A percentile compares a stretch with the other conserved stretches of the same genome.
Evolutionary conservation across 2,797 vertebrate genomes (phyloP).

Genomic region (Parauchenoglanis ngamensis): DNA sequence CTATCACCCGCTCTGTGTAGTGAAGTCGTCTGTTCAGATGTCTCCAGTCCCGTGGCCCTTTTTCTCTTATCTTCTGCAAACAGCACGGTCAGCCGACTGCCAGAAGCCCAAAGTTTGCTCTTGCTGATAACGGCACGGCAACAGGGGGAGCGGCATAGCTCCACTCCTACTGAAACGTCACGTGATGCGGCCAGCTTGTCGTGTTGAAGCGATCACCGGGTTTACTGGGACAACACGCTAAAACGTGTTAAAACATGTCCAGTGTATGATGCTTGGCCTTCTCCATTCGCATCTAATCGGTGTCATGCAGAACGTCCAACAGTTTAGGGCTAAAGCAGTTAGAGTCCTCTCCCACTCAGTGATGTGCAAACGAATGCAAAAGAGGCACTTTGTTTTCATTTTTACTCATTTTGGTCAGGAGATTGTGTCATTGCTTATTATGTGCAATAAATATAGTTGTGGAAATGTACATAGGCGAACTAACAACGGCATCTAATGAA

Average conservation of each 20-base stretch:
- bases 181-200: not conserved
- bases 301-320: not conserved
- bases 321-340: not conserved
- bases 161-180: constrained; percentile 21
- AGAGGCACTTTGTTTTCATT: no score
- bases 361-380: no score
- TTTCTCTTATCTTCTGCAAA: constrained; percentile 60
- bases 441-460: no score
- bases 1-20: constrained; percentile 33
- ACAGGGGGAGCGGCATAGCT: constrained; percentile 46
- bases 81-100: constrained; percentile 69
- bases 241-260: not conserved
- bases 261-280: not conserved
- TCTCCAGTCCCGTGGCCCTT: constrained; percentile 48
- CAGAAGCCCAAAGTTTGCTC: constrained; percentile 79
- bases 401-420: no score
- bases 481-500: no score
- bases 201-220: not conserved
- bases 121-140: constrained; percentile 63
- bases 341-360: not conserved
- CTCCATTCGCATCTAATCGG: not conserved
- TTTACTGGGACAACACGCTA: not conserved
- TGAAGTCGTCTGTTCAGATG: constrained; percentile 27
- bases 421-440: no score
- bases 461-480: no score